Evolutionary conservation across 2,797 vertebrate species (phyloP), one percentile per base, ranked within the genome.

Genomic region (Corythornis leucogaster): DNA sequence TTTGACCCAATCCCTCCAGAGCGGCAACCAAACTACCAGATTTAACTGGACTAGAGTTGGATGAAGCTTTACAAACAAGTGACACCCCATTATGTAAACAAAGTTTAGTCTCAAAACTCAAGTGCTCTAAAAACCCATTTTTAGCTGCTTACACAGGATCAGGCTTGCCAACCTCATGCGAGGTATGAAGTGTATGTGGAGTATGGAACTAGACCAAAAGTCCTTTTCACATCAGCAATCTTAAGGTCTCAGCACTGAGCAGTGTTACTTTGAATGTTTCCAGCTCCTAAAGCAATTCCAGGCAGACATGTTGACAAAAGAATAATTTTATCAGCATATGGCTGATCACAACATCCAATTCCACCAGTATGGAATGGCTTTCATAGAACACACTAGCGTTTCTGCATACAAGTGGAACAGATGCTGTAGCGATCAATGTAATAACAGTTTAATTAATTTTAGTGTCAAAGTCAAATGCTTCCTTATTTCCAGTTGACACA

Each of bases 241-340:
- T 87, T 74, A 75, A 93, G 55, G 86, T 63, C 81, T 89, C 80
- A 38, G 82, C 87, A 77, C 21, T 33, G 26, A 91, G 68, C 78
- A 84, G 87, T 91, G 86, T 83, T 92, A 77, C 82, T 95, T 70
- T 95, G 77, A 94, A 80, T 74, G 80, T 55, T 93, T 86, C 74
- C 68, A 95, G 89, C 87, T 95, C 80, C 87, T 85, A 64, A 93
- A 96, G 95, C 74, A 92, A 93, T 95, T 92, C 87, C 93, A 96
- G 75, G 78, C 90, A 94, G 90, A 87, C 83, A 46, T 6, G 35
- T 69, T 76, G 84, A 96, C 90, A 96, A 96, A 95, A 95, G 92
- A 90, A 92, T 87, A 94, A 91, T 96, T 93, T 95, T 90, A 93
- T 93, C 90, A 94, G 86, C 92, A 94, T 94, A 95, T 94, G 92